Evolutionary conservation across 2,797 vertebrate species (phyloP).

Genomic region (Gymnothorax javanicus): DNA sequence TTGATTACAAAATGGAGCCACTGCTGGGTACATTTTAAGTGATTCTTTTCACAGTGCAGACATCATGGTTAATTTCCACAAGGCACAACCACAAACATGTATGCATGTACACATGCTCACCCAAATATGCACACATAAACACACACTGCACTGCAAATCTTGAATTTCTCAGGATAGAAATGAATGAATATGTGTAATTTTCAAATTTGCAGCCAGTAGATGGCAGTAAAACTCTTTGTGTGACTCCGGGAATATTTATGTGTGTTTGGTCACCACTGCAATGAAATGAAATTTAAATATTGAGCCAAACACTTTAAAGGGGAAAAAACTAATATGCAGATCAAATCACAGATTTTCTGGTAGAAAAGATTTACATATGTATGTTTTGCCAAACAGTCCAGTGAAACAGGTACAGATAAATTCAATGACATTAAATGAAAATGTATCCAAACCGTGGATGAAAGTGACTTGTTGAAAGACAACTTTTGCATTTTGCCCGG

Average conservation of each 20-base stretch:
- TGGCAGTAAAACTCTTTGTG: conserved; percentile 52
- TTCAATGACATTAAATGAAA: conserved; percentile 33
- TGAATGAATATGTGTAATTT: not conserved
- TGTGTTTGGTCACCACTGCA: conserved; percentile 21
- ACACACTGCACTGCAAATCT: not conserved
- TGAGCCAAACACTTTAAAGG: conserved; percentile 37
- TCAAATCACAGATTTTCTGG: conserved; percentile 42
- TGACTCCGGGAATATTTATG: conserved; percentile 32
- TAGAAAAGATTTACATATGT: conserved; percentile 29
- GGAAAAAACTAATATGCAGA: conserved; percentile 43
- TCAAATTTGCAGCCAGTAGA: conserved; percentile 46
- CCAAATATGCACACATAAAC: not conserved
- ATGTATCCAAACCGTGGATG: conserved; percentile 15
- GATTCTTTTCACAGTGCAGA: not conserved
- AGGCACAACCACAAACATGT: not conserved
- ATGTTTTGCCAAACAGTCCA: conserved; percentile 35
- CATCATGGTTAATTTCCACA: no score
- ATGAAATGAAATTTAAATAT: conserved; percentile 30
- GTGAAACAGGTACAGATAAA: conserved; percentile 42
- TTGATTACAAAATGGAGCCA: not conserved
- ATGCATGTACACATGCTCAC: not conserved
- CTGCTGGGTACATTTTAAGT: not conserved
- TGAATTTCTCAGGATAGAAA: not conserved
- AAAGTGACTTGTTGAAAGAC: conserved; percentile 18
- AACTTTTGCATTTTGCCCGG: conserved; percentile 22